These are phyloP conservation scores for Charina bottae DNA, from an alignment of 2,113 vertebrate genomes.

Conservation along the genomic window DNA sequence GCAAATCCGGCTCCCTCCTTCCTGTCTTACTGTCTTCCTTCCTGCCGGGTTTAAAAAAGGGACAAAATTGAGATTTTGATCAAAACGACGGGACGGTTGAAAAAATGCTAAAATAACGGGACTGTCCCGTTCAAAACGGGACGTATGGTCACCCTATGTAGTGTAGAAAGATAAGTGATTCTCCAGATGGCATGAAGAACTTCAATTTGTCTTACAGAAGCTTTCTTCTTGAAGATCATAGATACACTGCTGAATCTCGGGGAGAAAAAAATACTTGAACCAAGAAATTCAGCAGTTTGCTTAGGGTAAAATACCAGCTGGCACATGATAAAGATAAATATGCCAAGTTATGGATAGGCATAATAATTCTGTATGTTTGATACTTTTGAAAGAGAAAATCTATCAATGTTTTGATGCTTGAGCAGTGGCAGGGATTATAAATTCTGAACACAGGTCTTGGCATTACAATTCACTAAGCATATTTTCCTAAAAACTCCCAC, in stretches of 20 bases:
- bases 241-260: neutral
- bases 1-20: too few relatives aligned
- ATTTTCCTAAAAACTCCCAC: neutral
- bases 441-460: neutral
- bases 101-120: too few relatives aligned
- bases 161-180: neutral
- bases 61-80: too few relatives aligned
- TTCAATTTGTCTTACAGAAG: neutral
- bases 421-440: neutral
- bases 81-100: too few relatives aligned
- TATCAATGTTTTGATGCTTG: neutral
- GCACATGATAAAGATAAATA: neutral
- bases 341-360: neutral
- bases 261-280: neutral
- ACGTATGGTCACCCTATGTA: too few relatives aligned
- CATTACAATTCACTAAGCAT: neutral
- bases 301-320: neutral
- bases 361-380: neutral
- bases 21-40: too few relatives aligned
- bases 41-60: too few relatives aligned
- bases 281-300: neutral
- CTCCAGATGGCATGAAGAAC: neutral
- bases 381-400: neutral
- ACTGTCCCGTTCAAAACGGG: too few relatives aligned
- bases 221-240: neutral